phyloP scores from a whole-genome alignment of 2,888 invertebrate genomes.

The Synergus itoensis region DNA sequence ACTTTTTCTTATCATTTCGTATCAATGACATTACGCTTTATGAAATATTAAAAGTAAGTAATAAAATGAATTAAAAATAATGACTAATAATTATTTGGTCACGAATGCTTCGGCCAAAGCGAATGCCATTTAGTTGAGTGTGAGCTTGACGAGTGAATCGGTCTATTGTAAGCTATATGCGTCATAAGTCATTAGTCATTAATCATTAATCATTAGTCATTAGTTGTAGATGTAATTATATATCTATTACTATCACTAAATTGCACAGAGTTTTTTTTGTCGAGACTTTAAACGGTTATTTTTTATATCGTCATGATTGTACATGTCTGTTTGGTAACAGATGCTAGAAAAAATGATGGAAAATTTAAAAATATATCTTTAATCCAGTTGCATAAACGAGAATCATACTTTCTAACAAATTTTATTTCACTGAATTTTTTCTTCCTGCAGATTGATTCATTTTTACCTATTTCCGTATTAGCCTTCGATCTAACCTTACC shows the following conservation, averaged over 20 bases:
- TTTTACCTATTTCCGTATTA: slow-evolving; percentile 9
- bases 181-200: not conserved
- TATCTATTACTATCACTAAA: not conserved
- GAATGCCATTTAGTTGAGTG: slow-evolving; percentile 16
- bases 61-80: not conserved
- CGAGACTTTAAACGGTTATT: not conserved
- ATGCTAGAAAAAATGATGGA: not conserved
- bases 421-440: not conserved
- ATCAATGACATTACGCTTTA: not conserved
- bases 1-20: not conserved
- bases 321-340: not conserved
- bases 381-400: not conserved
- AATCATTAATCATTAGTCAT: not conserved
- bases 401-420: too few species aligned
- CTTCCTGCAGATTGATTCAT: not conserved
- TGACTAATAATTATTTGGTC: not conserved
- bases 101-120: not conserved
- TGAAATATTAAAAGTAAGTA: not conserved
- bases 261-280: not conserved
- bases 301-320: not conserved
- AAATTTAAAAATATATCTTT: not conserved
- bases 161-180: slow-evolving; percentile 13
- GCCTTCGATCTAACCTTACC: slow-evolving; percentile 16
- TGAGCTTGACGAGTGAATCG: not conserved
- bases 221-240: not conserved